phyloP scores from a whole-genome alignment of 2,888 invertebrate species.

The Malachius bipustulatus region DNA sequence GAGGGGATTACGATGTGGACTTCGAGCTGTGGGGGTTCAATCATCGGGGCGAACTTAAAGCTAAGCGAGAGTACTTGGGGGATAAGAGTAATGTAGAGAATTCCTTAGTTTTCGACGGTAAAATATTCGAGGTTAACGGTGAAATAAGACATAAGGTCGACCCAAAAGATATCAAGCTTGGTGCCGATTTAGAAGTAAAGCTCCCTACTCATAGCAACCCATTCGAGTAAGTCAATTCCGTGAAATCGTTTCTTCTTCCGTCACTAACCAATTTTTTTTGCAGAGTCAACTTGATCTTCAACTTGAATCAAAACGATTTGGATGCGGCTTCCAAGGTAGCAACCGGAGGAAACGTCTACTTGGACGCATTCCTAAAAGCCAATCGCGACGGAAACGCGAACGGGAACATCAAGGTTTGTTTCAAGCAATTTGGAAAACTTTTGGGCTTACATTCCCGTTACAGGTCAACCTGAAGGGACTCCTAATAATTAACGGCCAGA shows the following conservation, averaged over 20 bases:
- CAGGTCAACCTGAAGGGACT: conserved; percentile 43
- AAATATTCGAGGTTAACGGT: conserved; percentile 51
- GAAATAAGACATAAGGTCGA: conserved; percentile 44
- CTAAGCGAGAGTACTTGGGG: conserved; percentile 45
- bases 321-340: conserved; percentile 44
- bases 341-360: conserved; percentile 38
- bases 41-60: conserved; percentile 42
- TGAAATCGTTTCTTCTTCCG: background rate
- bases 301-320: conserved; percentile 37
- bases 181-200: conserved; percentile 45
- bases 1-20: conserved; percentile 45
- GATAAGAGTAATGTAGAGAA: conserved; percentile 50
- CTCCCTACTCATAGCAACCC: conserved; percentile 44
- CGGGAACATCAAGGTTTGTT: conserved; percentile 43
- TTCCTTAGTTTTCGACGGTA: conserved; percentile 46
- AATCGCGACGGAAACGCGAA: conserved; percentile 36
- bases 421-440: background rate
- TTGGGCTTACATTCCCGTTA: conserved; percentile 4
- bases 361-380: conserved; percentile 46
- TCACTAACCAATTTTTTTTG: conserved; percentile 12
- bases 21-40: conserved; percentile 42
- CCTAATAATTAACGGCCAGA: conserved; percentile 50
- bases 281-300: conserved; percentile 40
- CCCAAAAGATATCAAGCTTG: conserved; percentile 44
- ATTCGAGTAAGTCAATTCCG: conserved; percentile 41